These are phyloP conservation scores for Etheostoma spectabile DNA, from an alignment of 2,113 vertebrate species.

Conservation along the genomic window DNA sequence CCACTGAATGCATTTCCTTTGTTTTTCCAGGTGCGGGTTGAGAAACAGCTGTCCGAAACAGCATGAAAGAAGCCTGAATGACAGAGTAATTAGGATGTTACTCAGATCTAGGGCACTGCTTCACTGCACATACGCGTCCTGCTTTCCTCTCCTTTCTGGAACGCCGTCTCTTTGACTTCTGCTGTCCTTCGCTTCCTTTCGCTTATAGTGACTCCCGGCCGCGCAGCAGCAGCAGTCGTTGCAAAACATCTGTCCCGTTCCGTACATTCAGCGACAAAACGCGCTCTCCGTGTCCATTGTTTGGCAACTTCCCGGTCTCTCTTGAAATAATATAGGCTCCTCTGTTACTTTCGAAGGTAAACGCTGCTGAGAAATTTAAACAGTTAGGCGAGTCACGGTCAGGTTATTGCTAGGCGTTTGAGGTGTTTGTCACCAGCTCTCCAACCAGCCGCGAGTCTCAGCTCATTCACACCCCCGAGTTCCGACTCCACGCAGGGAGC, in stretches of 20 bases:
- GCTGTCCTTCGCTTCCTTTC: constrained; percentile 53
- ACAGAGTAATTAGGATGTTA: constrained; percentile 64
- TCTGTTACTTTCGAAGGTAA: constrained; percentile 47
- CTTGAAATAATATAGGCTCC: constrained; percentile 12
- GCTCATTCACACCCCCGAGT: constrained; percentile 76
- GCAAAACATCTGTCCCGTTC: constrained; percentile 53
- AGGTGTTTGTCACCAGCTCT: constrained; percentile 67
- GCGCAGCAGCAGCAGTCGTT: constrained; percentile 34
- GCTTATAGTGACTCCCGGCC: constrained; percentile 47
- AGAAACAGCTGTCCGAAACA: constrained; percentile 37
- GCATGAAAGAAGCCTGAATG: constrained; percentile 55
- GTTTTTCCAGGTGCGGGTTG: constrained; percentile 60
- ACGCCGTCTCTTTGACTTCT: constrained; percentile 56
- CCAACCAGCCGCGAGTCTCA: constrained; percentile 57
- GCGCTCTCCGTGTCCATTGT: constrained; percentile 32
- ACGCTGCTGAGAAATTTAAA: constrained; percentile 36
- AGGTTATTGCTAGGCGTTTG: constrained; percentile 32
- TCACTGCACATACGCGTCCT: constrained; percentile 58
- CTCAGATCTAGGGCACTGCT: constrained; percentile 68
- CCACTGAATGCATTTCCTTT: constrained; percentile 53
- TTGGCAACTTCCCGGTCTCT: constrained; percentile 41
- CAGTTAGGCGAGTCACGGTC: constrained; percentile 20
- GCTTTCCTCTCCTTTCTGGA: constrained; percentile 64
- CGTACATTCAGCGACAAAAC: constrained; percentile 30
- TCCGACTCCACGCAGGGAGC: constrained; percentile 59